Percentiles rank a stretch among this genome's conserved stretches.
Conservation (phyloP, 1,140 invertebrate species). For the Eueides isabella region DNA sequence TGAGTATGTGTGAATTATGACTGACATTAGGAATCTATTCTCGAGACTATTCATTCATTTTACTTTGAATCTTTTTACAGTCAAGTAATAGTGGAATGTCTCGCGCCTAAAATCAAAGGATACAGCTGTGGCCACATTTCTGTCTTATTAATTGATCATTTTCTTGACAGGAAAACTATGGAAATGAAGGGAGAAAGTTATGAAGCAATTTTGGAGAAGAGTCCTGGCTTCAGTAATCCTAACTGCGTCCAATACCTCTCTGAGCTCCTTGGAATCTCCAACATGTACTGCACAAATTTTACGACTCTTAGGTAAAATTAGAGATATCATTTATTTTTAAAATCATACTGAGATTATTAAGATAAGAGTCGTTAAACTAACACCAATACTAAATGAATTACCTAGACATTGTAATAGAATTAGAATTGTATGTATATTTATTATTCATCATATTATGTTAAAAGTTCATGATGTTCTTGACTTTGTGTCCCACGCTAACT, state of each 20-base stretch:
- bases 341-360: neutral
- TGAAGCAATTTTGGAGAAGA: slow-evolving; percentile 92
- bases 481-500: neutral
- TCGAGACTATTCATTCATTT: slow-evolving; percentile 53
- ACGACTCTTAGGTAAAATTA: slow-evolving; percentile 86
- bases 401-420: no score
- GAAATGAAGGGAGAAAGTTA: slow-evolving; percentile 91
- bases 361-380: no score
- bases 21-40: slow-evolving; percentile 67
- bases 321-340: neutral
- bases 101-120: slow-evolving; percentile 52
- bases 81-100: slow-evolving; percentile 54
- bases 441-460: no score
- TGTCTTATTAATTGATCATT: slow-evolving; percentile 46
- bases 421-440: no score
- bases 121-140: slow-evolving; percentile 38
- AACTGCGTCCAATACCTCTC: slow-evolving; percentile 92
- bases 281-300: slow-evolving; percentile 89
- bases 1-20: slow-evolving; percentile 76
- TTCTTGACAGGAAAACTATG: slow-evolving; percentile 87
- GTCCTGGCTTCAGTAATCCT: slow-evolving; percentile 94
- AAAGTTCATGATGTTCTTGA: no score
- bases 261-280: slow-evolving; percentile 87
- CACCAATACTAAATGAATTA: no score
- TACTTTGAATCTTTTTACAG: slow-evolving; percentile 52